phyloP scores from a whole-genome alignment of 2,888 invertebrate genomes.

The Nemurella pictetii region DNA sequence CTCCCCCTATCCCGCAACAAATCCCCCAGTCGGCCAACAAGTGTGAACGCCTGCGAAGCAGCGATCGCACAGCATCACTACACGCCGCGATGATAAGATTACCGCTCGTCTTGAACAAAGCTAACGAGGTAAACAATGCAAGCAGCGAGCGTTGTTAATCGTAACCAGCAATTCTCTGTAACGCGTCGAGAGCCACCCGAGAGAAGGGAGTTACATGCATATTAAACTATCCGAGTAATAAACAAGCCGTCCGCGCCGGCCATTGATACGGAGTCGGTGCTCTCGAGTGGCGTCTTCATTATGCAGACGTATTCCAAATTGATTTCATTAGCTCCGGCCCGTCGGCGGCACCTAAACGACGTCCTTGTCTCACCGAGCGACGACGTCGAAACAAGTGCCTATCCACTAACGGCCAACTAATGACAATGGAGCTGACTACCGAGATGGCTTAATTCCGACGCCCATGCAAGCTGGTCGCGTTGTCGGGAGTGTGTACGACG shows the following conservation, averaged over 20 bases:
- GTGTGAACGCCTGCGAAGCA: neutral
- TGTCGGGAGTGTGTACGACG: neutral
- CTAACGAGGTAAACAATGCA: neutral
- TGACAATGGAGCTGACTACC: neutral
- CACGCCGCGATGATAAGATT: neutral
- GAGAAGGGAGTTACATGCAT: neutral
- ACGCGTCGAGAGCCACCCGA: neutral
- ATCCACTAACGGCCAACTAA: conserved; percentile 13
- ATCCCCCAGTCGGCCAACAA: neutral
- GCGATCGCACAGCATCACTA: neutral
- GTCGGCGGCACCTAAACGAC: conserved; percentile 12
- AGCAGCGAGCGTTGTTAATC: neutral
- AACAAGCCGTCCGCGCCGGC: neutral
- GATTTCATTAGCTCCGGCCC: conserved; percentile 26
- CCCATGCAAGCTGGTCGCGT: neutral
- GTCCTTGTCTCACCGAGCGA: conserved; percentile 6
- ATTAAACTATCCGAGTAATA: neutral
- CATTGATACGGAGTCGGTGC: neutral
- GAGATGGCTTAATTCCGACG: neutral
- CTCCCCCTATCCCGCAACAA: too few species aligned
- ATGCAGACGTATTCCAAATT: conserved; percentile 28
- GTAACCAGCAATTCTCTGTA: neutral
- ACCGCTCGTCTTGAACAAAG: neutral
- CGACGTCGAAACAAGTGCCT: conserved; percentile 3
- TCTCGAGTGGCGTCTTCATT: conserved; percentile 19